phyloP scores from a whole-genome alignment of 1,140 invertebrate species.

The Thaumetopoea pityocampa region DNA sequence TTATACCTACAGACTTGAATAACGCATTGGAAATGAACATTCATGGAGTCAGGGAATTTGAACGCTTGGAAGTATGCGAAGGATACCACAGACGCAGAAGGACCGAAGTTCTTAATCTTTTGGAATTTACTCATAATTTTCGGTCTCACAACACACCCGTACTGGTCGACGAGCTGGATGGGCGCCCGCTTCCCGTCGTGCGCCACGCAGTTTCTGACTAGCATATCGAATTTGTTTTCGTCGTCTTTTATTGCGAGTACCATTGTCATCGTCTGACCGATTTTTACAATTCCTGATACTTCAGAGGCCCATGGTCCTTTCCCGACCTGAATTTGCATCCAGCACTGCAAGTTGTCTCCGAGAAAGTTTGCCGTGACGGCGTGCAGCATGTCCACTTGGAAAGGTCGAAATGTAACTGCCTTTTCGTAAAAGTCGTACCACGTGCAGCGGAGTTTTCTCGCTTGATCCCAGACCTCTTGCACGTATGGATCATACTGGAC shows the following conservation, averaged over 20 bases:
- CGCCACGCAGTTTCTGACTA: conserved; percentile 94
- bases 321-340: conserved; percentile 97
- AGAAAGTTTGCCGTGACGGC: conserved; percentile 96
- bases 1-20: conserved; percentile 96
- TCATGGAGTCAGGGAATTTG: conserved; percentile 98
- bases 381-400: conserved; percentile 95
- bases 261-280: conserved; percentile 97
- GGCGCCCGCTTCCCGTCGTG: conserved; percentile 95
- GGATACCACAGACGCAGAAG: conserved; percentile 93
- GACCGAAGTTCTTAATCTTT: conserved; percentile 96
- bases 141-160: conserved; percentile 92
- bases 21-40: conserved; percentile 97
- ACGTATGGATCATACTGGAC: conserved; percentile 96
- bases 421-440: conserved; percentile 98
- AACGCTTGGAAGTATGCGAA: conserved; percentile 98
- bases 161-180: conserved; percentile 94
- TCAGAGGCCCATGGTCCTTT: conserved; percentile 96
- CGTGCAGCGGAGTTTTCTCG: conserved; percentile 90
- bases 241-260: conserved; percentile 96
- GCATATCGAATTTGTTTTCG: conserved; percentile 96
- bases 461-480: conserved; percentile 93
- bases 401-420: conserved; percentile 93
- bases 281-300: conserved; percentile 95
- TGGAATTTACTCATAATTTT: conserved; percentile 97
- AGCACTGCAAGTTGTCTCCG: conserved; percentile 95